Evolutionary conservation across 2,113 vertebrate species (phyloP).

Genomic region (Podarcis raffonei): DNA sequence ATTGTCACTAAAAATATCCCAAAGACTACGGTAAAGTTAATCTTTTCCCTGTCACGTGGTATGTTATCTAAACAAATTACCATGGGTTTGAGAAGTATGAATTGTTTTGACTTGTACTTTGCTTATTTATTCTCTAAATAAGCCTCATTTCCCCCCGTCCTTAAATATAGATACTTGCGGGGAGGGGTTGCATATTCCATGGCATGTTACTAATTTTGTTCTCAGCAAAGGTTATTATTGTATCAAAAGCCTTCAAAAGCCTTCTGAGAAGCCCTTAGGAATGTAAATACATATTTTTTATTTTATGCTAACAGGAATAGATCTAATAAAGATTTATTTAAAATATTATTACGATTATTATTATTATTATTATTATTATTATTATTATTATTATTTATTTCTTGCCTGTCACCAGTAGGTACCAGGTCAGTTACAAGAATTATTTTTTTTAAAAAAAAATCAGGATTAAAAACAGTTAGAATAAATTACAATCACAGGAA

Average conservation of each 20-base stretch:
- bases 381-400: too few species aligned
- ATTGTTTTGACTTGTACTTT: slow-evolving; percentile 35
- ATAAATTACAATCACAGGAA: too few species aligned
- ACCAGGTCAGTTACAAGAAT: too few species aligned
- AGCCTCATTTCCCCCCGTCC: background rate
- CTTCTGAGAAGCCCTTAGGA: background rate
- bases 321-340: background rate
- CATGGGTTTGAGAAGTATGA: slow-evolving; percentile 18
- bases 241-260: background rate
- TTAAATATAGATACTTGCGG: background rate
- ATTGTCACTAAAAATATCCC: slow-evolving; percentile 1
- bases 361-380: too few species aligned
- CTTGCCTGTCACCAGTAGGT: too few species aligned
- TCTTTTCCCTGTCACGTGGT: background rate
- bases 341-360: too few species aligned
- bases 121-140: background rate
- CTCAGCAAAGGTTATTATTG: background rate
- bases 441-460: too few species aligned
- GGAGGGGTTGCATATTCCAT: background rate
- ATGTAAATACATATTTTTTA: background rate
- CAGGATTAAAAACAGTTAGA: too few species aligned
- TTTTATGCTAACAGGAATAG: background rate
- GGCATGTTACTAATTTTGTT: background rate
- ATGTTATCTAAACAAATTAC: background rate
- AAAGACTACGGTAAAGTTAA: slow-evolving; percentile 22